Evolutionary conservation across 2,113 vertebrate genomes (phyloP), one percentile per base, ranked within the genome.

Genomic region (Canis aureus): DNA sequence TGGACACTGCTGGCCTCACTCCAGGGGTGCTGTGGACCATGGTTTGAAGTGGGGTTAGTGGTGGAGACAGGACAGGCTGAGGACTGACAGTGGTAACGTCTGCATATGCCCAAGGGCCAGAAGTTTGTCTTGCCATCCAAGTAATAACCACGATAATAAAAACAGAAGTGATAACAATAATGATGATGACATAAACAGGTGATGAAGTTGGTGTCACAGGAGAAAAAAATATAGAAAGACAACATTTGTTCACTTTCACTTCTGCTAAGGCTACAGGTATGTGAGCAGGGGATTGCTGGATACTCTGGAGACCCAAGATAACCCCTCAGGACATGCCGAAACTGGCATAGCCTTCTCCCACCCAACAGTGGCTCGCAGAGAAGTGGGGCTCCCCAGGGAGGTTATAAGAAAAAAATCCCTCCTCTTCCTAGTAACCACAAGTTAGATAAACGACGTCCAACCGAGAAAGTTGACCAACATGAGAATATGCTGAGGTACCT

Each of bases 321-420:
- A 83, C 7, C 59, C 9, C 19, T 78, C 10, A 8, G 57, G 6
- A 59, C 53, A 19, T 12, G 1, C 2, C 59, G 71, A 76, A 88
- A 43, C 32, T 38, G 19, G 22, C 55, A 67, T 49, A 66, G 25
- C 3, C 27, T 49, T 73, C 22, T 25, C 22, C 67, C 62, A 73
- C 9, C n/a, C 8, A 10, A 16, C 1, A 0, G 9, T 4, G 3
- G 38, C 5, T 27, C 67, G 2, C 29, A 29, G 16, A 4, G 1
- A 78, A 23, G 27, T 17, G 2, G 7, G 16, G 4, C 55, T 43
- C 9, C 16, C 20, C 6, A 16, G 12, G 5, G 79, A 73, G 38
- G 19, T n/a, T 8, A 11, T 74, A 0, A 85, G 8, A 43, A 59
- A 59, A 64, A 90, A 38, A 8, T n/a, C 22, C 62, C 25, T 74